Conservation (phyloP, 2,797 vertebrate species). For the Pseudopleuronectes americanus region DNA sequence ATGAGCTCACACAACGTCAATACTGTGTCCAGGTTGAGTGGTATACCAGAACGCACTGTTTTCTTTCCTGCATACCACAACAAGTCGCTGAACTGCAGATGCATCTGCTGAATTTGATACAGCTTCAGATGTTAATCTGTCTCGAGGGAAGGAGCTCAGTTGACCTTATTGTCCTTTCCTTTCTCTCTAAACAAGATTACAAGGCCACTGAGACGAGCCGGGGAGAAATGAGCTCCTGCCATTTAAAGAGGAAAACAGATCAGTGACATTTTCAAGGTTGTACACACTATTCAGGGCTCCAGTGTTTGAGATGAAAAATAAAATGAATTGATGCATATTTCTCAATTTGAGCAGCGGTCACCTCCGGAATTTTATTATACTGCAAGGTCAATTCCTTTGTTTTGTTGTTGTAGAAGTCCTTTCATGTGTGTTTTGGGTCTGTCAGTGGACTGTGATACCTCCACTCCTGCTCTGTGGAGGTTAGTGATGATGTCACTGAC, state of each 20-base stretch:
- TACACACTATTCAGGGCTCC: not conserved
- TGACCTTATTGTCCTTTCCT: constrained; percentile 7
- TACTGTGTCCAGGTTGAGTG: constrained; percentile 1
- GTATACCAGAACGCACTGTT: not conserved
- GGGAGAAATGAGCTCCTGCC: constrained; percentile 15
- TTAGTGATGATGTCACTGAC: not conserved
- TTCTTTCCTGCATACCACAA: not conserved
- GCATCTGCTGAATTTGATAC: constrained; percentile 24
- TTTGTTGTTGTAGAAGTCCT: too few relatives aligned
- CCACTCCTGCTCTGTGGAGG: not conserved
- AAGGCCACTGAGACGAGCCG: constrained; percentile 9
- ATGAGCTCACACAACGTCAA: constrained; percentile 11
- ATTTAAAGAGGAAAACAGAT: constrained; percentile 20
- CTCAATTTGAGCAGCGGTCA: too few relatives aligned
- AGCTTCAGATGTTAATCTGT: constrained; percentile 15
- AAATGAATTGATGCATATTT: not conserved
- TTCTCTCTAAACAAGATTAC: constrained; percentile 31
- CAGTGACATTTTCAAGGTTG: not conserved
- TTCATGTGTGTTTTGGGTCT: too few relatives aligned
- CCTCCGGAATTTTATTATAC: too few relatives aligned
- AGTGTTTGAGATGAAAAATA: not conserved
- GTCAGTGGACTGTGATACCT: not conserved
- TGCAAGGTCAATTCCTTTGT: too few relatives aligned
- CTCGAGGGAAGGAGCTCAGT: constrained; percentile 21
- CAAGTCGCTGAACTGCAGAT: not conserved